Evolutionary conservation across 2,113 vertebrate species (phyloP).

Genomic region (Perccottus glenii): DNA sequence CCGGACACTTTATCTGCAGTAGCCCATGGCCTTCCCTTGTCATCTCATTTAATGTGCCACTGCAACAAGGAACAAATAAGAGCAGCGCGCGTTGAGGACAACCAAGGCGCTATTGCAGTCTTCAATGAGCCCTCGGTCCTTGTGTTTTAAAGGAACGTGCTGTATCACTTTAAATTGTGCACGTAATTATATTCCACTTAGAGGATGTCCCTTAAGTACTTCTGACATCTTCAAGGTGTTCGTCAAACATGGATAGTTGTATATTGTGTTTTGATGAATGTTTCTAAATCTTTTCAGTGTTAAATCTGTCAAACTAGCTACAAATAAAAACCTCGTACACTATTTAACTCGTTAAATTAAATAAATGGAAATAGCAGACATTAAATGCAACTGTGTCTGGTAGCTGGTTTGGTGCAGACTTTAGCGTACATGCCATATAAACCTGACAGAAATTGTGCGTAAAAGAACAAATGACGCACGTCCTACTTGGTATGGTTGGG

Average conservation of each 20-base stretch:
- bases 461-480: constrained; percentile 37
- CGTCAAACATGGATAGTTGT: too few species aligned
- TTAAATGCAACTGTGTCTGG: constrained; percentile 17
- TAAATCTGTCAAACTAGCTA: too few species aligned
- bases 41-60: constrained; percentile 74
- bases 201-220: not conserved
- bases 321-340: too few species aligned
- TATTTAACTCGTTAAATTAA: too few species aligned
- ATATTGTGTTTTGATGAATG: too few species aligned
- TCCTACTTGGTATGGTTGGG: constrained; percentile 11
- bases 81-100: constrained; percentile 45
- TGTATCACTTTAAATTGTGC: constrained; percentile 19
- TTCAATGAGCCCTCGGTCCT: constrained; percentile 42
- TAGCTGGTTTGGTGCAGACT: constrained; percentile 7
- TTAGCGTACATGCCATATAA: constrained; percentile 32
- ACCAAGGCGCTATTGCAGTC: constrained; percentile 40
- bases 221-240: too few species aligned
- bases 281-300: too few species aligned
- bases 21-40: constrained; percentile 73
- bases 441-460: constrained; percentile 19
- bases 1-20: constrained; percentile 75
- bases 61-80: constrained; percentile 63
- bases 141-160: constrained; percentile 23
- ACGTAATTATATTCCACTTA: constrained; percentile 55
- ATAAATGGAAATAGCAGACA: not conserved